Conservation (phyloP, 2,888 invertebrate genomes). For the Drosophila eohydei region DNA sequence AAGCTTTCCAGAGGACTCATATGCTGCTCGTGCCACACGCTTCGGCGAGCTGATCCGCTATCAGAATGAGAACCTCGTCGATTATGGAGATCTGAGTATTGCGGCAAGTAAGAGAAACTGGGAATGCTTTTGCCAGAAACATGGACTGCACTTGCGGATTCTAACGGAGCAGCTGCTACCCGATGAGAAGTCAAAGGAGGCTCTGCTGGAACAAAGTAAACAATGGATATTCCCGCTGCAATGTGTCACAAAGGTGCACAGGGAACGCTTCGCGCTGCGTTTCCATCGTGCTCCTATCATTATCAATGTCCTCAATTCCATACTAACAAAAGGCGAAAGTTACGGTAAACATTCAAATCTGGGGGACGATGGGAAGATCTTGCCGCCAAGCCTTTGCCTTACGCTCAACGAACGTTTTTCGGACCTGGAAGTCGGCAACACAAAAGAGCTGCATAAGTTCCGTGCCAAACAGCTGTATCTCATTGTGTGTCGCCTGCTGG, state of each 20-base stretch:
- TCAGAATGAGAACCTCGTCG: conserved; percentile 86
- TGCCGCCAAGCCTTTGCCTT: conserved; percentile 16
- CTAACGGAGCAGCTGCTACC: conserved; percentile 27
- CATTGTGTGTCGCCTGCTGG: conserved; percentile 65
- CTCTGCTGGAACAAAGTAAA: conserved; percentile 49
- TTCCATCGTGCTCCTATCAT: conserved; percentile 64
- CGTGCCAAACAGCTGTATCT: conserved; percentile 62
- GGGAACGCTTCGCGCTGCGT: conserved; percentile 70
- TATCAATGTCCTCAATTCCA: conserved; percentile 48
- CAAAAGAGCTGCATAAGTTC: conserved; percentile 60
- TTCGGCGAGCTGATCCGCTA: conserved; percentile 69
- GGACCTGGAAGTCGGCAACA: background rate
- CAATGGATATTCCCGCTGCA: conserved; percentile 70
- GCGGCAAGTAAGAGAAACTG: conserved; percentile 87
- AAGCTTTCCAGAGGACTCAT: background rate
- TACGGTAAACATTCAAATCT: conserved; percentile 39
- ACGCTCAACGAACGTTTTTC: conserved; percentile 1
- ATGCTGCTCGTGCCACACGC: conserved; percentile 1
- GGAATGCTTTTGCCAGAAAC: conserved; percentile 84
- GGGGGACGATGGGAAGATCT: background rate
- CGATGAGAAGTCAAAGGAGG: conserved; percentile 19
- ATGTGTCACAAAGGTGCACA: conserved; percentile 30
- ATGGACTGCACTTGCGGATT: conserved; percentile 40
- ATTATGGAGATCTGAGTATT: conserved; percentile 88
- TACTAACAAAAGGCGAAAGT: conserved; percentile 41